Base-by-base conservation (phyloP, 2,797 vertebrate species). In the Mormyrus hasselquistii region DNA sequence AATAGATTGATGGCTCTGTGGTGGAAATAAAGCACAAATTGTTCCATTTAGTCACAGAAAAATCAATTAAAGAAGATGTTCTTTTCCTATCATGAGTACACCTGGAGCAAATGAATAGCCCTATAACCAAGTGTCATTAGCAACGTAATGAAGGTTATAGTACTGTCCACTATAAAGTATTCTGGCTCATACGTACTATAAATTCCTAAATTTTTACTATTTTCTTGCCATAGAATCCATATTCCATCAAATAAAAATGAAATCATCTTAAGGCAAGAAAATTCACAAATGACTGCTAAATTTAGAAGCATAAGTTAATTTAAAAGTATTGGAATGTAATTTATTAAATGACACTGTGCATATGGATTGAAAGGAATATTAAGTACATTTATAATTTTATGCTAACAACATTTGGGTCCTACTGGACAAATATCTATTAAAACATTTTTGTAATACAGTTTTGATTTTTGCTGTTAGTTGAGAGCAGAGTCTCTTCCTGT, bases 1-100 rank as follows among this genome's bases (percentile, higher is more conserved):
- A 41, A 49, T 52, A 84, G 91, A 91, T 89, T 87, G 88, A 90
- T 73, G 65, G 89, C 4, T 86, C 88, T 59, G 89, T 90, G 47
- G 59, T 29, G 76, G 88, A 82, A 85, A 79, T 59, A 69, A 59
- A 12, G 25, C 49, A 83, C 65, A 73, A 73, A 73, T 34, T 2
- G 12, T 73, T 16, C 65, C 29, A 16, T 73, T 73, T 73, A 34
- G 65, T 73, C 65, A 34, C 65, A 73, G 65, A 38, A 73, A 73
- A 73, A 73, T 73, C 65, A 73, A 34, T 73, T 73, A 73, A 14
- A 73, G 65, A 73, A 16, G 65, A 34, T 38, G 65, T 73, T 38
- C 10, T 25, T 34, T 73, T 14, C 3, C 65, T 73, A 16, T 73
- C 25, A 14, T 73, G 25, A 34, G 10, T 34, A 73, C 12, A 73